Evolutionary conservation across 2,797 vertebrate genomes (phyloP), one percentile per base, ranked within the genome.

Genomic region (Hoplostethus mediterraneus): DNA sequence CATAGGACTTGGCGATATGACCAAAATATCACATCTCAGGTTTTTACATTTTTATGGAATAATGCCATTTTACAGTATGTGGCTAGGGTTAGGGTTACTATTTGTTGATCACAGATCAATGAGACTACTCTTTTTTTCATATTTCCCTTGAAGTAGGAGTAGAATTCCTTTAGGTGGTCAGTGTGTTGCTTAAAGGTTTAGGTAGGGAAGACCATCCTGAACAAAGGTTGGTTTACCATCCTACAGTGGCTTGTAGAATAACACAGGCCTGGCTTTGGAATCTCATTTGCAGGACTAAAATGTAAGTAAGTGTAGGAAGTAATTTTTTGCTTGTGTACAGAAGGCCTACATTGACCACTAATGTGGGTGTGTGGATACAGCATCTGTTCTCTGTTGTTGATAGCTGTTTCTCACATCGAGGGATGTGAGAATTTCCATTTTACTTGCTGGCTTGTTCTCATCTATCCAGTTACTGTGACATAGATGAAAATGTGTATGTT

Each of bases 291-390:
- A 33, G 49, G 13, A 63, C 55, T 79, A 52, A 69, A 40, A 63
- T 81, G 36, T 60, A 66, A 14, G 44, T 60, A 6, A 68, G 63
- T 65, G 63, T 76, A 5, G 74, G 64, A 74, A 25, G 71, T 63
- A 44, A 55, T 12, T 67, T 44, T 56, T 4, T 44, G 38, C 14
- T 28, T 65, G 51, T 55, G 14, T 44, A 47, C 42, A 17, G 17
- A 9, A 62, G 42, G 45, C 47, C 63, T 72, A 52, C 25, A 17
- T 55, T 71, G 56, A 67, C 61, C 62, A 40, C 59, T 55, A 25
- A 56, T 68, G 81, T 81, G 64, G 67, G 71, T 65, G 73, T 80
- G 66, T 63, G 53, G 69, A 51, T 17, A 52, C 48, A 71, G 60
- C 40, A 28, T 33, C 51, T 67, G 36, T 61, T 60, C 47, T 63